Conservation (phyloP, 2,888 invertebrate species). For the Nomada ferruginata region DNA sequence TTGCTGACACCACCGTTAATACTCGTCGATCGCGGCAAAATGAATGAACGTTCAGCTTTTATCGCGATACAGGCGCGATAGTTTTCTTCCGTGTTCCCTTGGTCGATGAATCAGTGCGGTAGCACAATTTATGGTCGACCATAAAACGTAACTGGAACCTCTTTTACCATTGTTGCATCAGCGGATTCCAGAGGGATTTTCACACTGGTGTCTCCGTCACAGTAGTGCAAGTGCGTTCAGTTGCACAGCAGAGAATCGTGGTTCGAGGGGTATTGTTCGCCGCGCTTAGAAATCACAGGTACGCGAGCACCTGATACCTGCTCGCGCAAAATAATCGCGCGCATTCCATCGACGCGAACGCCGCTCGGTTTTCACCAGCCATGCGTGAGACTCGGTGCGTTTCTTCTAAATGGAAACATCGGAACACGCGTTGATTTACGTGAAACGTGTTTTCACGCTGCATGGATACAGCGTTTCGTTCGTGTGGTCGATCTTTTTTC, state of each 20-base stretch:
- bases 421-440: not conserved
- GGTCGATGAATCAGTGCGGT: not conserved
- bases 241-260: not conserved
- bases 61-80: too few relatives aligned
- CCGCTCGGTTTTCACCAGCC: constrained; percentile 62
- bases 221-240: not conserved
- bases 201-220: not conserved
- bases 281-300: constrained; percentile 57
- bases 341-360: constrained; percentile 35
- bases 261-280: constrained; percentile 1
- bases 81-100: not conserved
- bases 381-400: constrained; percentile 35
- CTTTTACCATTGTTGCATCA: constrained; percentile 21
- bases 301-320: constrained; percentile 72
- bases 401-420: constrained; percentile 36
- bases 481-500: too few relatives aligned
- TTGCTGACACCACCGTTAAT: too few relatives aligned
- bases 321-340: constrained; percentile 60
- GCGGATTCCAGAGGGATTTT: constrained; percentile 13
- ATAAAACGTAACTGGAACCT: constrained; percentile 22
- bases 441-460: constrained; percentile 15
- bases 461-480: not conserved
- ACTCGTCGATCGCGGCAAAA: too few relatives aligned
- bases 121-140: not conserved
- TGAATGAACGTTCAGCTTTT: not conserved